Evolutionary conservation across 2,113 vertebrate species (phyloP).

Genomic region (Tragelaphus scriptus): DNA sequence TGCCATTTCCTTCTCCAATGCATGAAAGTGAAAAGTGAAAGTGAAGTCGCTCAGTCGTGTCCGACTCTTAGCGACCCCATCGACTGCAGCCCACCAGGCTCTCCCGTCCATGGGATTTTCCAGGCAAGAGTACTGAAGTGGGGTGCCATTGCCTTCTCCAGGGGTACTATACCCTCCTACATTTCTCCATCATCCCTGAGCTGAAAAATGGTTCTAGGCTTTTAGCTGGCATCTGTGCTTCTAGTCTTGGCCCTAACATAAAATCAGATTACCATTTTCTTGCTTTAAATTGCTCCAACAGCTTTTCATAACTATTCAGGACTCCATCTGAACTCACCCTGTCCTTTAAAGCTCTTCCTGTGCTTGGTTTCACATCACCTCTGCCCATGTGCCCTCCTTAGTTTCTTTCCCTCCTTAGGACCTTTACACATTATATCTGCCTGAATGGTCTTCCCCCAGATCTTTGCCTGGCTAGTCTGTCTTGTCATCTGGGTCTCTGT

Average conservation of each 20-base stretch:
- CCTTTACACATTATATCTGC: not conserved
- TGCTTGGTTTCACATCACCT: not conserved
- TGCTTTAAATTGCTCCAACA: not conserved
- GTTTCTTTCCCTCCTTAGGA: not conserved
- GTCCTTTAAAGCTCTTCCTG: not conserved
- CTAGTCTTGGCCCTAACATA: not conserved
- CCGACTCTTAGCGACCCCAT: no score
- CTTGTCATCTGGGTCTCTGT: not conserved
- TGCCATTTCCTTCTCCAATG: no score
- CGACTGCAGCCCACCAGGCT: no score
- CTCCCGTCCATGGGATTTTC: no score
- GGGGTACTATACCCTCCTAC: not conserved
- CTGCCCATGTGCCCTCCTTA: not conserved
- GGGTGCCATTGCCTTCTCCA: no score
- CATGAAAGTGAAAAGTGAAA: no score
- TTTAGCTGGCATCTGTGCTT: not conserved
- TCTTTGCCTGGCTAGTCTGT: not conserved
- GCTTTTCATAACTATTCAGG: not conserved
- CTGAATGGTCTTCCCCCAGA: not conserved
- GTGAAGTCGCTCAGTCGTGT: no score
- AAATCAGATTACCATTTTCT: not conserved
- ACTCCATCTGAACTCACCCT: not conserved
- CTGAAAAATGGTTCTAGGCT: not conserved
- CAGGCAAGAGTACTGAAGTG: no score
- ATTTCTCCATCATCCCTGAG: not conserved